Percentiles rank a stretch among this genome's conserved stretches.
These are phyloP conservation scores for Aythya baeri DNA, from an alignment of 2,113 vertebrate species.

Conservation along the genomic window DNA sequence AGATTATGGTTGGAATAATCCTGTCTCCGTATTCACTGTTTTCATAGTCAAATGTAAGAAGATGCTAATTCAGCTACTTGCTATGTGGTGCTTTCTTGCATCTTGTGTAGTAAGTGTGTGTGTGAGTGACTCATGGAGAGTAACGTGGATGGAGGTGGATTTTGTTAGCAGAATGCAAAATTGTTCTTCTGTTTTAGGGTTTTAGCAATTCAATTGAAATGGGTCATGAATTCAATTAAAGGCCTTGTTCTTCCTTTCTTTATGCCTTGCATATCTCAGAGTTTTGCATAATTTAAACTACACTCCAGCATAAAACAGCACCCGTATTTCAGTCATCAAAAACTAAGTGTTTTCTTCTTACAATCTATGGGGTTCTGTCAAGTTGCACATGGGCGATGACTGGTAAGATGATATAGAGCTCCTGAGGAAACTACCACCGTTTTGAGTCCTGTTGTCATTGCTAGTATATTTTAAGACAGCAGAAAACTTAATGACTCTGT, in stretches of 20 bases:
- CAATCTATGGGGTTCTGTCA: background rate
- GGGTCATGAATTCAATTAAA: conserved; percentile 62
- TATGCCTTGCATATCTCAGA: conserved; percentile 36
- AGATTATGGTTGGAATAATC: background rate
- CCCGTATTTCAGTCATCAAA: background rate
- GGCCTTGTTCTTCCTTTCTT: conserved; percentile 35
- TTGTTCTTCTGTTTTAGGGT: background rate
- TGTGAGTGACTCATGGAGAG: background rate
- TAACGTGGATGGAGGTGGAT: conserved; percentile 50
- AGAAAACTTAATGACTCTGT: background rate
- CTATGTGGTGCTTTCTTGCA: background rate
- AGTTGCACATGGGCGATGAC: background rate
- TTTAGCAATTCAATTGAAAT: conserved; percentile 46
- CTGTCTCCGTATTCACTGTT: background rate
- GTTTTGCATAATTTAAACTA: conserved; percentile 50
- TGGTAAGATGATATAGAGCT: background rate
- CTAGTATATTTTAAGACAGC: background rate
- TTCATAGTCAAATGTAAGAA: background rate
- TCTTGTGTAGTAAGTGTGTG: background rate
- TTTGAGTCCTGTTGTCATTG: background rate
- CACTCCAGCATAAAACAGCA: background rate
- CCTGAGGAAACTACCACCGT: background rate
- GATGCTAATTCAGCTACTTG: background rate
- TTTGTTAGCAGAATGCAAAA: conserved; percentile 55
- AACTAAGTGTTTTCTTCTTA: background rate